A percentile compares a stretch with the other conserved stretches of the same genome.
These are phyloP conservation scores for Temnothorax unifasciatus DNA, from an alignment of 2,888 invertebrate genomes.

Conservation along the genomic window DNA sequence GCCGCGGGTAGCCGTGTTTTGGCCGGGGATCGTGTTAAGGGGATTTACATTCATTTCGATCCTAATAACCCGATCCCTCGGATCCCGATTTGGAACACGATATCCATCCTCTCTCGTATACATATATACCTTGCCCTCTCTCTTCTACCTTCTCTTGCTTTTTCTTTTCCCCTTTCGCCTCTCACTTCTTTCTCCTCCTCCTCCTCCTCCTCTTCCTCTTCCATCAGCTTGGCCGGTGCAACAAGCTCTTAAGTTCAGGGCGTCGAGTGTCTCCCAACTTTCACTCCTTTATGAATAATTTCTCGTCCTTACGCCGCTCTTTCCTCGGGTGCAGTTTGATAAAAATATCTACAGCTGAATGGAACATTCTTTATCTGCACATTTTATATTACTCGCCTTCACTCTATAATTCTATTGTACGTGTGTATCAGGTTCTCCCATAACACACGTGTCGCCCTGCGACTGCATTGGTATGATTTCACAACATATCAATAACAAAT, in stretches of 20 bases:
- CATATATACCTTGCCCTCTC: constrained; percentile 53
- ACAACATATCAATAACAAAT: not conserved
- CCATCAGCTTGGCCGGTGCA: constrained; percentile 26
- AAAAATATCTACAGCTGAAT: not conserved
- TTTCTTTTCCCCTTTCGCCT: constrained; percentile 1
- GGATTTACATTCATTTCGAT: constrained; percentile 86
- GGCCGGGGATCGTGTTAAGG: constrained; percentile 86
- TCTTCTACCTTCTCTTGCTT: constrained; percentile 34
- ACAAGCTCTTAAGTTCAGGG: constrained; percentile 63
- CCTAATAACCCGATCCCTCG: constrained; percentile 86
- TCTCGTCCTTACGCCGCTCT: constrained; percentile 30
- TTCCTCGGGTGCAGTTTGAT: constrained; percentile 40
- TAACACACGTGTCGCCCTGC: not conserved
- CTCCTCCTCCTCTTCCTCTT: not conserved
- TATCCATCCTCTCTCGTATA: constrained; percentile 76
- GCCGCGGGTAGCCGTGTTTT: constrained; percentile 86
- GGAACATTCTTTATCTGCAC: not conserved
- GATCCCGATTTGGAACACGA: constrained; percentile 85
- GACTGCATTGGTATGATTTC: not conserved
- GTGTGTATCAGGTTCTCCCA: not conserved
- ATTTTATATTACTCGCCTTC: not conserved
- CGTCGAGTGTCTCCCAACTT: constrained; percentile 56
- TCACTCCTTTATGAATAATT: constrained; percentile 60
- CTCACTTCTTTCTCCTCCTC: constrained; percentile 12
- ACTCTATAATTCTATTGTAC: not conserved